phyloP scores from a whole-genome alignment of 2,888 invertebrate genomes.

The Diachrysia chrysitis region DNA sequence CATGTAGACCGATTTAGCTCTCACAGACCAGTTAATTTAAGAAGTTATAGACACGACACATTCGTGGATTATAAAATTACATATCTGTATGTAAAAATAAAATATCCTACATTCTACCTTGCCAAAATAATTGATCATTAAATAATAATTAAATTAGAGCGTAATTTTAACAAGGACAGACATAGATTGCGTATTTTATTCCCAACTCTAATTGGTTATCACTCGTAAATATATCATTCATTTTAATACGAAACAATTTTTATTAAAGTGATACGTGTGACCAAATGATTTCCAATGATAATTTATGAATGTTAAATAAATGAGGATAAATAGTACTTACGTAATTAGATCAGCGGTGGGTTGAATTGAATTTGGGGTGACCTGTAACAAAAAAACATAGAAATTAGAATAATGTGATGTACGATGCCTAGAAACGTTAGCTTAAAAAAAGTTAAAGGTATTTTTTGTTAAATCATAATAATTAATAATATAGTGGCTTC shows the following conservation, averaged over 20 bases:
- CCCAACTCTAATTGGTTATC: background rate
- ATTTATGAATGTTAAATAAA: conserved; percentile 35
- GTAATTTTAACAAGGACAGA: conserved; percentile 9
- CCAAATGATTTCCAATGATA: conserved; percentile 19
- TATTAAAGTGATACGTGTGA: conserved; percentile 10
- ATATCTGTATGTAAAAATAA: background rate
- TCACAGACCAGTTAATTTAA: conserved; percentile 5
- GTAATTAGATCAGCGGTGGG: conserved; percentile 44
- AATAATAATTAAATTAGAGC: conserved; percentile 12
- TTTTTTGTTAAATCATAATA: no score
- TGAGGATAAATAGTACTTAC: conserved; percentile 55
- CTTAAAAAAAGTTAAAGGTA: no score
- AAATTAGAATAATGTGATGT: conserved; percentile 36
- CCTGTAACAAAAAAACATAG: conserved; percentile 51
- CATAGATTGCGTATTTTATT: conserved; percentile 4
- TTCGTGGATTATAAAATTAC: background rate
- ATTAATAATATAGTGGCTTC: no score
- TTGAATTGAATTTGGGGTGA: conserved; percentile 45
- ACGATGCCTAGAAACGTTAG: no score
- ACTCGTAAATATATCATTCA: background rate
- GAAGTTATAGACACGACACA: background rate
- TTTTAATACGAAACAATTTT: background rate
- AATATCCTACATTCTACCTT: conserved; percentile 2
- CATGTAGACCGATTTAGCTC: conserved; percentile 8
- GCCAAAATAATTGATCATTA: conserved; percentile 3